Conservation (phyloP, 2,113 vertebrate genomes). For the Hippocampus guttulatus region DNA sequence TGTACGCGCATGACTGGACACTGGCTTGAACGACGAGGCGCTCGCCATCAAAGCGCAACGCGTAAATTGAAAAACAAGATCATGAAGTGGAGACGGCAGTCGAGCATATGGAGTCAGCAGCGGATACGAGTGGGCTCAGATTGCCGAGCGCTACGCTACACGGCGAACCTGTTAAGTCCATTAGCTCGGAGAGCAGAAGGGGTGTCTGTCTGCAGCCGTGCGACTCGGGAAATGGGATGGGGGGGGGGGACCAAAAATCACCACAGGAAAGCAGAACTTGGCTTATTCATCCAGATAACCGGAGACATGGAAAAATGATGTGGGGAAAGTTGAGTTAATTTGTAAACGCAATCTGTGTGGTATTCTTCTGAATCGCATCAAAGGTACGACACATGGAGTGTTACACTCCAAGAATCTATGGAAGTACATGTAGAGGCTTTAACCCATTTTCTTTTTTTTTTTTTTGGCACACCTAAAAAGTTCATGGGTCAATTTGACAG, state of each 20-base stretch:
- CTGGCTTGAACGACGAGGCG: neutral
- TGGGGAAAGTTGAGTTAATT: neutral
- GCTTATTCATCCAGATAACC: slow-evolving; percentile 4
- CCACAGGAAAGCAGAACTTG: slow-evolving; percentile 19
- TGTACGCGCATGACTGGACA: neutral
- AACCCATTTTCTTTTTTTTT: too few relatives aligned
- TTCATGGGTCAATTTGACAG: too few relatives aligned
- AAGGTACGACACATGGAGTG: too few relatives aligned
- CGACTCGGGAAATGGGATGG: slow-evolving; percentile 20
- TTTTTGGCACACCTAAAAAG: too few relatives aligned
- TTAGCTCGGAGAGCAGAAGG: slow-evolving; percentile 30
- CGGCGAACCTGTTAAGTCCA: slow-evolving; percentile 42
- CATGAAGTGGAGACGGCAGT: slow-evolving; percentile 25
- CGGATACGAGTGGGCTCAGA: slow-evolving; percentile 14
- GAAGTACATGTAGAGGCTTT: too few relatives aligned
- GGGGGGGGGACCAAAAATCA: slow-evolving; percentile 1
- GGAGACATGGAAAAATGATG: neutral
- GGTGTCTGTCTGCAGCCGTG: slow-evolving; percentile 14
- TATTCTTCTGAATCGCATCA: too few relatives aligned
- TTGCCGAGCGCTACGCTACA: slow-evolving; percentile 32
- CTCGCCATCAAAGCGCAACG: neutral
- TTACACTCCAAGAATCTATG: too few relatives aligned
- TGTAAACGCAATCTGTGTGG: neutral
- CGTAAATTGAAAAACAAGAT: slow-evolving; percentile 17
- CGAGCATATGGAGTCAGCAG: slow-evolving; percentile 4